Conservation (phyloP, 1,140 invertebrate species). For the Tetranychus urticae region DNA sequence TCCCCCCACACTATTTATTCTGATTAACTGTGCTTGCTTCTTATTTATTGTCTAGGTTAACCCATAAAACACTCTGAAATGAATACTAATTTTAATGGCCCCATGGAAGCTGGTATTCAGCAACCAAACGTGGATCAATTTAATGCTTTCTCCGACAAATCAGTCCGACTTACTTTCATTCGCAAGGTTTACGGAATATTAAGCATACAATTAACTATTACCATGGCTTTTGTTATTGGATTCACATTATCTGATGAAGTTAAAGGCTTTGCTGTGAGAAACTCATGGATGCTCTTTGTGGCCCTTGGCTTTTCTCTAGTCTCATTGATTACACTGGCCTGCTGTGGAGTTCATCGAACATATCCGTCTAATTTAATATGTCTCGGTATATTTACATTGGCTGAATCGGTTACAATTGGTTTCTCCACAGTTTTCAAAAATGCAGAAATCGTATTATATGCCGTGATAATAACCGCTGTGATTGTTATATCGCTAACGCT, state of each 20-base stretch:
- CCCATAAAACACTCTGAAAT: too few relatives aligned
- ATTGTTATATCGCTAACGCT: constrained; percentile 13
- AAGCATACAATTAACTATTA: constrained; percentile 22
- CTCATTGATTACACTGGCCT: constrained; percentile 35
- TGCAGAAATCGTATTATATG: constrained; percentile 35
- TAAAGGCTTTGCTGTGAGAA: not conserved
- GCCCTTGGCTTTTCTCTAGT: not conserved
- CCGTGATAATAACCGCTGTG: constrained; percentile 49
- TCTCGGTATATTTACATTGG: constrained; percentile 39
- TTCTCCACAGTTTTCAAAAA: constrained; percentile 18
- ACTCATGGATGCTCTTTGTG: not conserved
- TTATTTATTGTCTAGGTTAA: too few relatives aligned
- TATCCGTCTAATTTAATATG: constrained; percentile 71
- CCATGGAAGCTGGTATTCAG: too few relatives aligned
- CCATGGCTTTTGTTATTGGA: constrained; percentile 21
- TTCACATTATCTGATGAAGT: constrained; percentile 18
- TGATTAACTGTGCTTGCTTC: too few relatives aligned
- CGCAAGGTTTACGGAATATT: constrained; percentile 27
- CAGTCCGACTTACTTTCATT: constrained; percentile 19
- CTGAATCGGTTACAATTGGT: not conserved
- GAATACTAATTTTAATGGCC: too few relatives aligned
- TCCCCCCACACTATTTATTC: too few relatives aligned
- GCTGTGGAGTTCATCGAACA: constrained; percentile 56
- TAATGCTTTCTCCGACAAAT: not conserved
- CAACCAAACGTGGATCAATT: too few relatives aligned